Percentiles rank a stretch among this genome's conserved stretches.
Conservation (phyloP, 2,113 vertebrate species). For the Mesembrinibis cayennensis region DNA sequence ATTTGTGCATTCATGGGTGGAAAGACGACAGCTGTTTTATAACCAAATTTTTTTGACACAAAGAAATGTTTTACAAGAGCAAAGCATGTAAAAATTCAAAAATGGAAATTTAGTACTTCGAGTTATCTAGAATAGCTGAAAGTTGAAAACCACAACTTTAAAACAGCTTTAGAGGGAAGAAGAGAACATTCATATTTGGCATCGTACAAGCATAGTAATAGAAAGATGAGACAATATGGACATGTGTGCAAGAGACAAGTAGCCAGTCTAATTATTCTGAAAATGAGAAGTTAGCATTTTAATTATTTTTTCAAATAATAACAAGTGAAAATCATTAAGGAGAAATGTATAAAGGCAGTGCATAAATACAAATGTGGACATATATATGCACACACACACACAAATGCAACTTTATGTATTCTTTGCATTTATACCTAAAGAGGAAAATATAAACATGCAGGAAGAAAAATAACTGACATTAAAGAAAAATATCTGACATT, state of each 20-base stretch:
- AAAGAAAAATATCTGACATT: neutral
- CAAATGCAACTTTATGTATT: neutral
- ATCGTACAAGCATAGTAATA: neutral
- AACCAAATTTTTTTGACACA: neutral
- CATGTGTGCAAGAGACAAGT: neutral
- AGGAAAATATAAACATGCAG: neutral
- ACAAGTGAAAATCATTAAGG: neutral
- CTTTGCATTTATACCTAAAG: neutral
- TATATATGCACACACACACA: accelerated
- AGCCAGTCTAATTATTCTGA: neutral
- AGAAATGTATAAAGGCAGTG: neutral
- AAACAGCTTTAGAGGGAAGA: neutral
- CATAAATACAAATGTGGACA: neutral
- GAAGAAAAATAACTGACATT: neutral
- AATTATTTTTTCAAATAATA: neutral
- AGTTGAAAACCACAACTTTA: neutral
- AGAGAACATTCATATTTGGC: neutral
- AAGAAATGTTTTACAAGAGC: neutral
- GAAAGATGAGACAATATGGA: neutral
- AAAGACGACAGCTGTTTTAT: neutral
- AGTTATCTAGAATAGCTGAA: neutral
- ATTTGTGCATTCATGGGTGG: neutral
- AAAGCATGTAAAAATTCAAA: neutral
- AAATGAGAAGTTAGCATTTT: neutral
- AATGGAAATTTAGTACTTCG: neutral